Evolutionary conservation across 2,888 invertebrate species (phyloP).

Genomic region (Luffia ferchaultella): DNA sequence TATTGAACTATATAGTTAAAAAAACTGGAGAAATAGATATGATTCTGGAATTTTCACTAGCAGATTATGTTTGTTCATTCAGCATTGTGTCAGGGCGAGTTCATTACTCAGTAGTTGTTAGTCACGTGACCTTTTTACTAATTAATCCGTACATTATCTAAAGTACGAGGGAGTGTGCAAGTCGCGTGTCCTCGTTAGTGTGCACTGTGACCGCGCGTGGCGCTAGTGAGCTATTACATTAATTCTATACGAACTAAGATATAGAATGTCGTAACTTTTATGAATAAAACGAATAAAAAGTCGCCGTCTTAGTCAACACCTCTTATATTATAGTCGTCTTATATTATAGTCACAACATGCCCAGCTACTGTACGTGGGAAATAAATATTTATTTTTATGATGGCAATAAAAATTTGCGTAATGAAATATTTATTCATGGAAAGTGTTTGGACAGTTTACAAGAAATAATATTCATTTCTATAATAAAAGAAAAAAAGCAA

Average conservation of each 20-base stretch:
- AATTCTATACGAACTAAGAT: background rate
- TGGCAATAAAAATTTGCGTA: background rate
- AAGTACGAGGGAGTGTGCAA: conserved; percentile 26
- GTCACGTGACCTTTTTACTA: background rate
- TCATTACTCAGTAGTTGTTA: background rate
- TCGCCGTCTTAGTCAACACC: too few species aligned
- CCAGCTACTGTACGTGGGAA: conserved; percentile 16
- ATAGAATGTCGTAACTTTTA: background rate
- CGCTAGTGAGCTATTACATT: conserved; percentile 19
- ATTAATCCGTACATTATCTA: background rate
- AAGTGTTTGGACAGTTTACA: background rate
- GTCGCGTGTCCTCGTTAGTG: conserved; percentile 37
- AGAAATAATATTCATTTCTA: too few species aligned
- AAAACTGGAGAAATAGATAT: too few species aligned
- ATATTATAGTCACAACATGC: background rate
- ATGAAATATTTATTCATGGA: background rate
- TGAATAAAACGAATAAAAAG: background rate
- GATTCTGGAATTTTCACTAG: too few species aligned
- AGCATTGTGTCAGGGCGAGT: background rate
- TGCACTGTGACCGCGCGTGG: conserved; percentile 25
- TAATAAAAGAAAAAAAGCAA: too few species aligned
- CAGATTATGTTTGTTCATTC: background rate
- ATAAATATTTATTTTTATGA: conserved; percentile 10
- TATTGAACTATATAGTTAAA: too few species aligned
- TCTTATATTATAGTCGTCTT: background rate